Conservation (phyloP, 2,888 invertebrate species). For the Caenorhabditis sp. region DNA sequence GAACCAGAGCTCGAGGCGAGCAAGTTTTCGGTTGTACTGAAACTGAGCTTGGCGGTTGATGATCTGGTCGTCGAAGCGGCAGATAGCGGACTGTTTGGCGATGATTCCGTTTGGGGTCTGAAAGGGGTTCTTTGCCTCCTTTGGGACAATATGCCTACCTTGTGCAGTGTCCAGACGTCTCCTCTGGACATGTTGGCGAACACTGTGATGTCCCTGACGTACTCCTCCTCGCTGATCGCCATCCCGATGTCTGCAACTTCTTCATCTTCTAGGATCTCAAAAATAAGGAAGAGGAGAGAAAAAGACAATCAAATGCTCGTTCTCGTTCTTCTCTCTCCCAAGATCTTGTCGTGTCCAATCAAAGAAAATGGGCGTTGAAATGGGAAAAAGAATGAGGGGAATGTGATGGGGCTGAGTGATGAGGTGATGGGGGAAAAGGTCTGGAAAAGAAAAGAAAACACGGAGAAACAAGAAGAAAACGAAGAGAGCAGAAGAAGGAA, state of each 20-base stretch:
- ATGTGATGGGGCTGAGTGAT: too few relatives aligned
- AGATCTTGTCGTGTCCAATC: slow-evolving; percentile 10
- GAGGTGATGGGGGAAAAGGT: not conserved
- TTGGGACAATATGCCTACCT: slow-evolving; percentile 14
- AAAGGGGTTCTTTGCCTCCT: slow-evolving; percentile 6
- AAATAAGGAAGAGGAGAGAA: not conserved
- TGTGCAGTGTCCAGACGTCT: slow-evolving; percentile 58
- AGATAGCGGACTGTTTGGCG: slow-evolving; percentile 60
- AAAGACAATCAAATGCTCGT: slow-evolving; percentile 2
- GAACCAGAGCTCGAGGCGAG: slow-evolving; percentile 59
- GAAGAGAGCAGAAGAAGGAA: not conserved
- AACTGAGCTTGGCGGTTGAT: slow-evolving; percentile 62
- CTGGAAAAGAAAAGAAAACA: slow-evolving; percentile 34
- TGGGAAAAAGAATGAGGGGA: not conserved
- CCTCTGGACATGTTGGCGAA: slow-evolving; percentile 49
- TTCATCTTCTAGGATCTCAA: not conserved
- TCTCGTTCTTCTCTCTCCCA: not conserved
- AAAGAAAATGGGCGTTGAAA: slow-evolving; percentile 27
- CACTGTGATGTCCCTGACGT: slow-evolving; percentile 31
- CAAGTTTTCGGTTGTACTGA: slow-evolving; percentile 47
- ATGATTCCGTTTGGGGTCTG: slow-evolving; percentile 54
- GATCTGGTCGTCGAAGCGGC: slow-evolving; percentile 50
- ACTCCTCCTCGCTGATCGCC: slow-evolving; percentile 48
- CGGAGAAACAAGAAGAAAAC: slow-evolving; percentile 9
- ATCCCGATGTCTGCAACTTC: slow-evolving; percentile 38